Conservation (phyloP, 1,140 invertebrate species). For the Bombus superbus region DNA sequence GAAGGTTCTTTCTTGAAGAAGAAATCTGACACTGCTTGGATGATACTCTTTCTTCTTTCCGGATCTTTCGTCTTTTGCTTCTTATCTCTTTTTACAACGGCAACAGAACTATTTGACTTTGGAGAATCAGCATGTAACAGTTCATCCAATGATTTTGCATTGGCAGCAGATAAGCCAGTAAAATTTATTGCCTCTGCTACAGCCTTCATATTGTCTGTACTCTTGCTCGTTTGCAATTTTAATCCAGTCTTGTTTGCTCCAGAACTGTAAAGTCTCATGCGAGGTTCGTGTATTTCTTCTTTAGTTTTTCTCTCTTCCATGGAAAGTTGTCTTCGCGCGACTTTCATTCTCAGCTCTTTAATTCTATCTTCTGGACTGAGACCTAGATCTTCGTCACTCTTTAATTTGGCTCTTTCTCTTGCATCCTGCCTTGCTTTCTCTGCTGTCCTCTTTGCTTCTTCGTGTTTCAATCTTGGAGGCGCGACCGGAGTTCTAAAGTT, state of each 20-base stretch:
- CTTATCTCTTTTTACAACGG: slow-evolving; percentile 68
- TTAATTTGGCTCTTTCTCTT: slow-evolving; percentile 86
- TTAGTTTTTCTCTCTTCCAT: slow-evolving; percentile 72
- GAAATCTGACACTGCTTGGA: slow-evolving; percentile 92
- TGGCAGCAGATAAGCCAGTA: slow-evolving; percentile 62
- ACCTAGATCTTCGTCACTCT: slow-evolving; percentile 88
- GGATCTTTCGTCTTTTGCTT: slow-evolving; percentile 85
- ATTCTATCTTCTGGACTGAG: slow-evolving; percentile 89
- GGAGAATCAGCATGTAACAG: slow-evolving; percentile 60
- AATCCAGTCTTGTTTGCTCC: slow-evolving; percentile 61
- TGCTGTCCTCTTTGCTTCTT: slow-evolving; percentile 82
- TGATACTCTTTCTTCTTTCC: slow-evolving; percentile 91
- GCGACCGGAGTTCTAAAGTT: slow-evolving; percentile 81
- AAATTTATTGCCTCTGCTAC: slow-evolving; percentile 70
- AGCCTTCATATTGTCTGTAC: slow-evolving; percentile 79
- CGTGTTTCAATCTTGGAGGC: slow-evolving; percentile 80
- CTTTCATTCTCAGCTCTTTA: slow-evolving; percentile 83
- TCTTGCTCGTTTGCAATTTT: slow-evolving; percentile 79
- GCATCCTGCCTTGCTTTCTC: slow-evolving; percentile 87
- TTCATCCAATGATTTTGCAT: slow-evolving; percentile 79
- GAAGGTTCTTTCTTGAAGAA: slow-evolving; percentile 86
- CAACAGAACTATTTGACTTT: slow-evolving; percentile 23
- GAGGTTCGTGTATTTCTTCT: slow-evolving; percentile 73
- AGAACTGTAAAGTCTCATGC: slow-evolving; percentile 72
- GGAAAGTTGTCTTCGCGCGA: slow-evolving; percentile 75